Percentiles rank a stretch among this genome's conserved stretches.
Evolutionary conservation across 2,797 vertebrate genomes (phyloP).

Genomic region (Ceyx erithaca): DNA sequence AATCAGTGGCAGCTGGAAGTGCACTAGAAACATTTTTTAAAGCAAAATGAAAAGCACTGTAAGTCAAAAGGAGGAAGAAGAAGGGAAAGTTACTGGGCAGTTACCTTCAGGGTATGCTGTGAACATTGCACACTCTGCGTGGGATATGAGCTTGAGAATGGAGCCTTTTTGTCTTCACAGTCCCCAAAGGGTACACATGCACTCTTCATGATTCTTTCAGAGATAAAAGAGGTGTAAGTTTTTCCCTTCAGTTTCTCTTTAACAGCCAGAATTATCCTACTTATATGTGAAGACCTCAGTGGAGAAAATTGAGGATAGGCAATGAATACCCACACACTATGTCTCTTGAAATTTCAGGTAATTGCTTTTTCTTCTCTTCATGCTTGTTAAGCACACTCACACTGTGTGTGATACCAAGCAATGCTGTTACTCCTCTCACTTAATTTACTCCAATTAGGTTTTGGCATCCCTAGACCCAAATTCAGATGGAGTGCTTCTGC

Average conservation of each 20-base stretch:
- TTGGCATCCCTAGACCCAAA: neutral
- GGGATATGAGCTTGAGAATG: neutral
- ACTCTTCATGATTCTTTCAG: neutral
- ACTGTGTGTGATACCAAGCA: neutral
- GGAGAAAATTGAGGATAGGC: neutral
- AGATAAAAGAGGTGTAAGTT: neutral
- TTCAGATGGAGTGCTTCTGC: neutral
- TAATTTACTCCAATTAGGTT: neutral
- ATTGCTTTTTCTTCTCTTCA: neutral
- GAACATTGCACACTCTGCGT: fast-evolving
- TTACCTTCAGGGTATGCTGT: neutral
- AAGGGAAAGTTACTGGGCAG: neutral
- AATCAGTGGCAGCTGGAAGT: neutral
- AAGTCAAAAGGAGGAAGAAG: neutral
- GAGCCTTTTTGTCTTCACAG: neutral
- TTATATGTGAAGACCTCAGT: neutral
- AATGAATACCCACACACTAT: neutral
- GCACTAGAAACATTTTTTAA: neutral
- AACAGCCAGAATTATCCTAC: neutral
- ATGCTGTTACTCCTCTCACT: neutral
- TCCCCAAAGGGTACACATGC: neutral
- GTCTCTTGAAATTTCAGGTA: constrained; percentile 12
- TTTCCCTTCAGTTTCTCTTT: neutral
- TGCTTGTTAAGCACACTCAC: neutral
- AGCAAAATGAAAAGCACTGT: neutral